Base-by-base conservation (phyloP, 2,888 invertebrate species). In the Acheta domesticus region DNA sequence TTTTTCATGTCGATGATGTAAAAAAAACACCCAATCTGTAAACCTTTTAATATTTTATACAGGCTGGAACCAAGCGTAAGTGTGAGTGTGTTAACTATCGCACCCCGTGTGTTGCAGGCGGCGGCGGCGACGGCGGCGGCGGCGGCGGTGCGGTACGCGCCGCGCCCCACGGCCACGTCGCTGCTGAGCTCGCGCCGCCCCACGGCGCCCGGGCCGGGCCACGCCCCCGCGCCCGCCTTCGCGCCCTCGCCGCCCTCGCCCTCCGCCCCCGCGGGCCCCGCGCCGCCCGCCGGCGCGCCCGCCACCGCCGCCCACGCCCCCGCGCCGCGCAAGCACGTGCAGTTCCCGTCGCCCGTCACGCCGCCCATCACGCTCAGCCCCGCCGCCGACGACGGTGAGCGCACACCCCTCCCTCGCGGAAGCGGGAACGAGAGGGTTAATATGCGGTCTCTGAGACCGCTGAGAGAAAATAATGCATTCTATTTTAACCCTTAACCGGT, bases 71-170 rank as follows among this genome's bases (percentile, higher is more conserved):
- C n/a, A n/a, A n/a, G n/a, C n/a, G n/a, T n/a, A n/a, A n/a, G n/a
- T n/a, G n/a, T n/a, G n/a, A n/a, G n/a, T n/a, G n/a, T n/a, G n/a
- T 36, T 36, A 36, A 8, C 36, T 36, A 8, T 5, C 36, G 8
- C 8, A 8, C 8, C 5, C 11, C 0, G 8, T 8, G 0, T 36
- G 36, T 1, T 8, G 14, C 62, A 62, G 76, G 49, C 49, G 36
- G 76, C n/a, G 12, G 83, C 83, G 62, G 85, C 90, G 50, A 62
- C 48, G 5, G 83, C 83, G 62, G 85, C 90, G 89, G 86, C 89
- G 83, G 89, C 89, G 79, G 87, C 87, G 79, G 89, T 90, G 82
- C 88, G 89, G 81, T 90, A 90, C 85, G 87, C 87, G 74, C 87
- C 88, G 2, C 89, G 89, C 79, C 89, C 89, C 36, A 62, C 62